phyloP scores from a whole-genome alignment of 2,888 invertebrate species.

The Drosophila kuntzei region DNA sequence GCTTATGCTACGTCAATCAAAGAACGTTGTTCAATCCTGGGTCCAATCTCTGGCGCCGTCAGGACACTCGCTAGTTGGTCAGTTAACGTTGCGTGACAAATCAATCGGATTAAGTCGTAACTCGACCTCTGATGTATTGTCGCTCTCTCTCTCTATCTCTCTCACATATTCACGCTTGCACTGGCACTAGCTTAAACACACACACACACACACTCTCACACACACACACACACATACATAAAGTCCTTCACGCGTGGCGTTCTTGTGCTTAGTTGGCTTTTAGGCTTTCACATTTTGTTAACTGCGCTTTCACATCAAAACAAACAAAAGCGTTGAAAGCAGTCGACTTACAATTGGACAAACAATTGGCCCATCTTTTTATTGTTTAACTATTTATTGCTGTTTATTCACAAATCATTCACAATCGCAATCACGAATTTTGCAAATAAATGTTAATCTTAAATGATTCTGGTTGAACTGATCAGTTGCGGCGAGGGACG shows the following conservation, averaged over 20 bases:
- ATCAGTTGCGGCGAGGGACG: conserved; percentile 96
- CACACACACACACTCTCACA: conserved; percentile 24
- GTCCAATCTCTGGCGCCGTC: neutral
- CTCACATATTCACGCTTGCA: conserved; percentile 48
- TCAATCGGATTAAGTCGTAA: conserved; percentile 77
- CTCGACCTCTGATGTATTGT: conserved; percentile 33
- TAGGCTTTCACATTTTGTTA: conserved; percentile 26
- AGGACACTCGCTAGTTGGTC: conserved; percentile 42
- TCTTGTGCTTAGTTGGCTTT: conserved; percentile 36
- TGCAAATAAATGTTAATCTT: conserved; percentile 4
- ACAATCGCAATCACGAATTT: neutral
- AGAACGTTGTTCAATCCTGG: conserved; percentile 22
- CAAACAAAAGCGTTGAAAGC: conserved; percentile 4
- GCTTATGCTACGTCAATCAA: conserved; percentile 57
- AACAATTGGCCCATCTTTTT: conserved; percentile 8
- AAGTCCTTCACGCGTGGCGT: conserved; percentile 29
- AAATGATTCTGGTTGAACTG: conserved; percentile 2
- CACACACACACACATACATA: conserved; percentile 6
- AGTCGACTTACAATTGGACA: conserved; percentile 24
- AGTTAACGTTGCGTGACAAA: conserved; percentile 75
- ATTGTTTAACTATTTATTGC: conserved; percentile 7
- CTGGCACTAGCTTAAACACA: conserved; percentile 19
- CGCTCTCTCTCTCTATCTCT: conserved; percentile 6
- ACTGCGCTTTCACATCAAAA: conserved; percentile 8
- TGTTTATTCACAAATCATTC: neutral